These are phyloP conservation scores for Macrophya annulata DNA, from an alignment of 2,888 invertebrate genomes.

Conservation along the genomic window DNA sequence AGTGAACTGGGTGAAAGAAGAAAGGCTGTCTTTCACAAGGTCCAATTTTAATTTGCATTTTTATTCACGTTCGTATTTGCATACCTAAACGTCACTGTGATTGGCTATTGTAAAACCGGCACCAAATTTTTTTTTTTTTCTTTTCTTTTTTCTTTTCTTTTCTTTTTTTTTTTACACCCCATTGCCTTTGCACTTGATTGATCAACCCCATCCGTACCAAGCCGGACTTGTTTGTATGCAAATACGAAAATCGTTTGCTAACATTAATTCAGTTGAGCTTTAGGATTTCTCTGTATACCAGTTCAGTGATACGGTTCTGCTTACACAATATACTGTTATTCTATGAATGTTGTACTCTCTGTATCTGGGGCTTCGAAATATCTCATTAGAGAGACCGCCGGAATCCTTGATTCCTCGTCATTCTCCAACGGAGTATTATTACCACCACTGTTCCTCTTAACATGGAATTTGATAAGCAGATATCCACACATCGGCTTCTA, in stretches of 20 bases:
- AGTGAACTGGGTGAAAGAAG: constrained; percentile 15
- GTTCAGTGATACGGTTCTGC: constrained; percentile 48
- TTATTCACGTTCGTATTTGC: constrained; percentile 62
- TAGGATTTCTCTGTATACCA: not conserved
- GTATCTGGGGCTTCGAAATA: constrained; percentile 31
- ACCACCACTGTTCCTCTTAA: not conserved
- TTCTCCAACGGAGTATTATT: constrained; percentile 13
- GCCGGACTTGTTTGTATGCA: constrained; percentile 56
- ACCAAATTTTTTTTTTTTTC: not conserved
- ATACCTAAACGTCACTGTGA: constrained; percentile 66
- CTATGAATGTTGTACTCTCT: not conserved
- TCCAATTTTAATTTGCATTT: constrained; percentile 43
- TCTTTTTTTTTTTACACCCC: constrained; percentile 61
- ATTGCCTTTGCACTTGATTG: constrained; percentile 55
- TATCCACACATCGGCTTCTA: not conserved
- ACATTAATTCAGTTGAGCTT: constrained; percentile 49
- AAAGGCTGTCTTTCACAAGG: constrained; percentile 27
- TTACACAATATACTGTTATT: not conserved
- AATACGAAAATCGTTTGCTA: constrained; percentile 52
- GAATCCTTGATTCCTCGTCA: not conserved
- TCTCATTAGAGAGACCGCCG: constrained; percentile 35
- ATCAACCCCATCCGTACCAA: constrained; percentile 57
- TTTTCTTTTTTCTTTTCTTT: constrained; percentile 45
- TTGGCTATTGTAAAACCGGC: constrained; percentile 63
- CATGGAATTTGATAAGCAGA: constrained; percentile 20